phyloP scores from a whole-genome alignment of 2,797 vertebrate species.

The Margarornis squamiger region DNA sequence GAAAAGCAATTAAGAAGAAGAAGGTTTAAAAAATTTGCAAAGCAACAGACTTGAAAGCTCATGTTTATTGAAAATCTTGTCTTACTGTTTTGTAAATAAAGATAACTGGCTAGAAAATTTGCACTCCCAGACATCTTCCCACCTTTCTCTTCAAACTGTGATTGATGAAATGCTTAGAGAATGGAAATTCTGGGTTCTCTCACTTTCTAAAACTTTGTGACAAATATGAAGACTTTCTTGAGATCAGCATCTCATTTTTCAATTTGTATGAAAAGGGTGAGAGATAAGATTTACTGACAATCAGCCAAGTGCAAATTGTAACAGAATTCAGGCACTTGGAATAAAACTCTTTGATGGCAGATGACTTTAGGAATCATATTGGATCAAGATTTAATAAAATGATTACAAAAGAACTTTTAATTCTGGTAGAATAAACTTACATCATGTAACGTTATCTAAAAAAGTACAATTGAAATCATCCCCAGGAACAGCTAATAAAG shows the following conservation, averaged over 20 bases:
- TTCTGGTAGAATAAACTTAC: neutral
- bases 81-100: neutral
- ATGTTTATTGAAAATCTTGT: neutral
- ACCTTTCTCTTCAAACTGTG: neutral
- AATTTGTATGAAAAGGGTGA: neutral
- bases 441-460: neutral
- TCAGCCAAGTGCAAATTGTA: neutral
- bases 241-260: neutral
- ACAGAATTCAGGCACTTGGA: neutral
- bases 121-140: neutral
- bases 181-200: neutral
- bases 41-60: neutral
- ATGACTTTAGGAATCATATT: neutral
- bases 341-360: neutral
- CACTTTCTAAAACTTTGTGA: neutral
- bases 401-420: neutral
- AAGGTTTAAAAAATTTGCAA: neutral
- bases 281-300: neutral
- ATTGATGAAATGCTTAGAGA: neutral
- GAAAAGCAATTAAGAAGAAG: neutral
- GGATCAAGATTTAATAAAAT: neutral
- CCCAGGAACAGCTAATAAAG: neutral
- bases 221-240: neutral
- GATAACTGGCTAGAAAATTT: neutral
- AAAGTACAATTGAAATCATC: neutral